phyloP scores from a whole-genome alignment of 2,888 invertebrate species.

The Carabus problematicus region DNA sequence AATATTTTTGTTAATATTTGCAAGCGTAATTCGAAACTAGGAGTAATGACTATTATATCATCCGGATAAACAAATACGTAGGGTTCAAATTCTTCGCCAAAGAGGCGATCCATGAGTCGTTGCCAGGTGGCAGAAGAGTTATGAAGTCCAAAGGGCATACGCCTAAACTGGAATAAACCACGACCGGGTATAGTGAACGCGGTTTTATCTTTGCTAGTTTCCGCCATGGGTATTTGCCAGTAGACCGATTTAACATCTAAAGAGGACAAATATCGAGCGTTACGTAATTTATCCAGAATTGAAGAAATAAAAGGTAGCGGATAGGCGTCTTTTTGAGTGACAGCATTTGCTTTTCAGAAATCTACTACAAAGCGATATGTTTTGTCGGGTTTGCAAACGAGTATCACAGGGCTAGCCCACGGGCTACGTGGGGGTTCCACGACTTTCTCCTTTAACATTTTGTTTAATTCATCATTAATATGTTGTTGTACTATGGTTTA shows the following conservation, averaged over 20 bases:
- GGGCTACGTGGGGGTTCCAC: no score
- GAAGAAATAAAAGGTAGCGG: neutral
- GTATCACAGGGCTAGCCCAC: no score
- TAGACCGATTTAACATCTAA: constrained; percentile 36
- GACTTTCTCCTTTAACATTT: no score
- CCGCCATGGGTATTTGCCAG: constrained; percentile 19
- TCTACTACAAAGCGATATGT: no score
- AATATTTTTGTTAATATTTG: neutral
- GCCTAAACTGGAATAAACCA: constrained; percentile 18
- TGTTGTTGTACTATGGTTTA: no score
- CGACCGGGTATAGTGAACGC: no score
- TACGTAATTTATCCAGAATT: constrained; percentile 2
- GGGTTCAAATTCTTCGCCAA: constrained; percentile 44
- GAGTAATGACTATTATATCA: neutral
- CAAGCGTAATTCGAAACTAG: neutral
- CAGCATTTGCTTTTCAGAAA: no score
- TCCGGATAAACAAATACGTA: constrained; percentile 9
- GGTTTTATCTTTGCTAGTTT: constrained; percentile 20
- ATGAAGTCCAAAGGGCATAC: constrained; percentile 12
- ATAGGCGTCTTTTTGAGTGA: neutral
- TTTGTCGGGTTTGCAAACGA: no score
- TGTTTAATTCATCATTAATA: no score
- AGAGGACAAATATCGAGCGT: constrained; percentile 34
- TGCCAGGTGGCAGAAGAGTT: constrained; percentile 35
- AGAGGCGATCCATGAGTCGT: constrained; percentile 44